A percentile compares a stretch with the other conserved stretches of the same genome.
Evolutionary conservation across 2,113 vertebrate species (phyloP).

Genomic region (Varanus salvator): DNA sequence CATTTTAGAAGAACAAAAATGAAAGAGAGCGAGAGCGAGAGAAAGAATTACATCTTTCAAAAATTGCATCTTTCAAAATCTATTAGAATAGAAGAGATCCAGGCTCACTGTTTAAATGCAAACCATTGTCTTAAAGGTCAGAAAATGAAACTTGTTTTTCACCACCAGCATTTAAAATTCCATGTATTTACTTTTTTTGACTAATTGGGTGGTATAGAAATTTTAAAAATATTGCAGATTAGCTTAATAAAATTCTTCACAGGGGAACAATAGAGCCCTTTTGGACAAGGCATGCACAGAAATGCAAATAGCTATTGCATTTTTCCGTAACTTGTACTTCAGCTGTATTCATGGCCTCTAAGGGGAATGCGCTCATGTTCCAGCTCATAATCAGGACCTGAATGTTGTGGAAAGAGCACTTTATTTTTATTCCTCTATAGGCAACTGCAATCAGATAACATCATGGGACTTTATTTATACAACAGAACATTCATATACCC

Average conservation of each 20-base stretch:
- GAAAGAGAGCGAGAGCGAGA: neutral
- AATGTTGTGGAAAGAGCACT: neutral
- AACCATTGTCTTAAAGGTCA: constrained; percentile 36
- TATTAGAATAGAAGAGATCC: constrained; percentile 3
- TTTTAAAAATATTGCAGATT: neutral
- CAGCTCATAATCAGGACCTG: constrained; percentile 44
- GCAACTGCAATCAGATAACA: neutral
- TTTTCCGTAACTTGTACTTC: constrained; percentile 35
- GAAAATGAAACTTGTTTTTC: neutral
- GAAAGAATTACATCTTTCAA: constrained; percentile 20
- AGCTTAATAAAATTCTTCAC: constrained; percentile 1
- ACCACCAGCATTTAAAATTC: neutral
- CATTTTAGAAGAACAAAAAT: neutral
- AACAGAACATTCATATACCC: neutral
- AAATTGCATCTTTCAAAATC: constrained; percentile 34
- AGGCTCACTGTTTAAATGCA: constrained; percentile 27
- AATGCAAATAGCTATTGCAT: constrained; percentile 36
- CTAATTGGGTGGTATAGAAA: too few species aligned
- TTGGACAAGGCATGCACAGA: constrained; percentile 33
- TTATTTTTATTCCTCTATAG: constrained; percentile 9
- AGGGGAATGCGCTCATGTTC: constrained; percentile 29
- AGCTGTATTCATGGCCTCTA: constrained; percentile 16
- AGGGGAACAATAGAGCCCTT: constrained; percentile 53
- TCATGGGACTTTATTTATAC: neutral
- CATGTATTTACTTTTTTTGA: neutral